A percentile compares a stretch with the other conserved stretches of the same genome.
Evolutionary conservation across 2,797 vertebrate genomes (phyloP).

Genomic region (Otus scops): DNA sequence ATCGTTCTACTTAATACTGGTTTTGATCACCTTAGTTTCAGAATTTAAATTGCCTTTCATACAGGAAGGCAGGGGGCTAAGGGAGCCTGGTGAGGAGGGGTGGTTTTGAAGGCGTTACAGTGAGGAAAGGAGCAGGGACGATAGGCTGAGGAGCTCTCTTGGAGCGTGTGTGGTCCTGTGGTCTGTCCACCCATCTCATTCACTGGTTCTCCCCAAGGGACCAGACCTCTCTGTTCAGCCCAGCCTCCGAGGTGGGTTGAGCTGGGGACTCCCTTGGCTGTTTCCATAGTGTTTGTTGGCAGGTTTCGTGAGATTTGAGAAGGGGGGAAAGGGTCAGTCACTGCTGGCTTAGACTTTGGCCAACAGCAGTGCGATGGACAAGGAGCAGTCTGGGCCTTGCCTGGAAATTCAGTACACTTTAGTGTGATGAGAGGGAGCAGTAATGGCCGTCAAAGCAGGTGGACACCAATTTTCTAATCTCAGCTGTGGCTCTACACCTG

Average conservation of each 20-base stretch:
- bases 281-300: neutral
- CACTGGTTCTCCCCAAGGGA: neutral
- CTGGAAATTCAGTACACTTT: neutral
- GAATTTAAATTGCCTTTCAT: neutral
- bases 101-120: neutral
- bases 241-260: rapidly evolving
- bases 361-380: neutral
- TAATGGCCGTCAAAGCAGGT: rapidly evolving
- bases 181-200: neutral
- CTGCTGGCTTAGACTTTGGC: neutral
- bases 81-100: neutral
- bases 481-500: neutral
- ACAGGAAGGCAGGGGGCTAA: rapidly evolving
- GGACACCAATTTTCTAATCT: neutral
- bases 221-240: neutral
- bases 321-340: neutral
- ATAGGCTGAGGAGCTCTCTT: neutral
- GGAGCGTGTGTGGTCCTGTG: neutral
- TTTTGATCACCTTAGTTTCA: neutral
- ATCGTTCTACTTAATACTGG: neutral
- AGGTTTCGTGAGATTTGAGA: neutral
- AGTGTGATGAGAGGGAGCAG: neutral
- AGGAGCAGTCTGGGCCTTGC: neutral
- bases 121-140: neutral
- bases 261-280: neutral